Evolutionary conservation across 2,797 vertebrate species (phyloP).

Genomic region (Eulemur albifrons): DNA sequence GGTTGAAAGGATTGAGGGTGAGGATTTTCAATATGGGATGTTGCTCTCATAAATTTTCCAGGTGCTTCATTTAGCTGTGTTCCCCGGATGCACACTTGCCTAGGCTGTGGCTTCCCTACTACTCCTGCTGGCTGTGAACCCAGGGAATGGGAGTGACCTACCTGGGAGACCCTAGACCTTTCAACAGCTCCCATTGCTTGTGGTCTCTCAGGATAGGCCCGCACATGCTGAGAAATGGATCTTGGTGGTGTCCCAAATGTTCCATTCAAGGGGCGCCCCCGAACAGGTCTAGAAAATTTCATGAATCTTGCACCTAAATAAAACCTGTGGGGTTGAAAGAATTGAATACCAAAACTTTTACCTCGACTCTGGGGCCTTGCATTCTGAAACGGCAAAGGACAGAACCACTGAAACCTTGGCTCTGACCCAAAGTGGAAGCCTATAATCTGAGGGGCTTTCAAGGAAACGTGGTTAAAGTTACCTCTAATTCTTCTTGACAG

Average conservation of each 20-base stretch:
- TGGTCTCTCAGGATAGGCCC: background rate
- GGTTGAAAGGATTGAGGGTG: background rate
- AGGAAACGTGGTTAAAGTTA: background rate
- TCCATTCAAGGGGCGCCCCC: background rate
- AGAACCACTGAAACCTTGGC: constrained; percentile 13
- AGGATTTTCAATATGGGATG: background rate
- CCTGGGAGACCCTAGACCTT: background rate
- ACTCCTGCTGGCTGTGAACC: background rate
- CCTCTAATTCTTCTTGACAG: background rate
- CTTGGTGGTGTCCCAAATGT: constrained; percentile 14
- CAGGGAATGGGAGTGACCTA: background rate
- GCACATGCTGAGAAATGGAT: background rate
- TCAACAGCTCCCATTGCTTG: background rate
- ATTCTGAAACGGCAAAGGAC: background rate
- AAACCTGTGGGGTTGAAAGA: constrained; percentile 56
- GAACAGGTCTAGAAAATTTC: background rate
- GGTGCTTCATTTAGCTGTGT: background rate
- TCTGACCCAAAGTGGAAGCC: background rate
- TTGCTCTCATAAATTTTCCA: background rate
- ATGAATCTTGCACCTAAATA: background rate
- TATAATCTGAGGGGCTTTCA: background rate
- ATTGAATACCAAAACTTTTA: background rate
- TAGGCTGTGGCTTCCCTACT: background rate
- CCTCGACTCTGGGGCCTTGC: background rate
- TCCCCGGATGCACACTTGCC: background rate